Evolutionary conservation across 1,140 invertebrate species (phyloP), one percentile per base, ranked within the genome.

Genomic region (Melanaphis sacchari): DNA sequence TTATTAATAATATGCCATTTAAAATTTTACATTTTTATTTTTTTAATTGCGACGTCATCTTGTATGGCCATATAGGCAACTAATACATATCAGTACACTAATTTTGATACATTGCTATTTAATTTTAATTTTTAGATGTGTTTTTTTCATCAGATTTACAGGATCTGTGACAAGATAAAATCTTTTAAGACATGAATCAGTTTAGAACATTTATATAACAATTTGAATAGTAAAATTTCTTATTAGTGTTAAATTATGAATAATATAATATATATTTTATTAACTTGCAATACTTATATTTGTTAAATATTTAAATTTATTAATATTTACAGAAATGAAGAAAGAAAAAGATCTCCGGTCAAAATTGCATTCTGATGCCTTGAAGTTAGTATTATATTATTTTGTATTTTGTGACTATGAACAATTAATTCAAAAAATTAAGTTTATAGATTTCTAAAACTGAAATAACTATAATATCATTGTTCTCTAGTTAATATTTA

Each of bases 271-370:
- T 36, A 36, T 82, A 82, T 82, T 26, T 84, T 84, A 2, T 41
- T 31, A 40, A 41, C 24, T 26, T 40, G 21, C 2, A 4, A 26
- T 41, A 38, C 38, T 82, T 38, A 81, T 21, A 0, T 22, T 26
- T 82, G 76, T 81, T 76, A 38, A 81, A n/a, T 81, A 41, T 41
- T 85, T 85, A 15, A 26, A 43, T 85, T 11, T 85, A 31, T 26
- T 66, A 31, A 8, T 90, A 90, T 66, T 36, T 54, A 22, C 81
- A 93, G 91, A 93, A 52, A 93, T 93, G 91, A 93, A 93, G 36
- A 93, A 93, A 93, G 91, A 93, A 93, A 93, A 93, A 93, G 41
- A 93, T 41, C 91, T 93, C 1, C 21, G 91, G 15, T 93, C 91
- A 38, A 93, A 84, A 85, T 85, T 93, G 18, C 91, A 93, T 49